Conservation (phyloP, 2,797 vertebrate genomes). For the Hydrophis major region DNA sequence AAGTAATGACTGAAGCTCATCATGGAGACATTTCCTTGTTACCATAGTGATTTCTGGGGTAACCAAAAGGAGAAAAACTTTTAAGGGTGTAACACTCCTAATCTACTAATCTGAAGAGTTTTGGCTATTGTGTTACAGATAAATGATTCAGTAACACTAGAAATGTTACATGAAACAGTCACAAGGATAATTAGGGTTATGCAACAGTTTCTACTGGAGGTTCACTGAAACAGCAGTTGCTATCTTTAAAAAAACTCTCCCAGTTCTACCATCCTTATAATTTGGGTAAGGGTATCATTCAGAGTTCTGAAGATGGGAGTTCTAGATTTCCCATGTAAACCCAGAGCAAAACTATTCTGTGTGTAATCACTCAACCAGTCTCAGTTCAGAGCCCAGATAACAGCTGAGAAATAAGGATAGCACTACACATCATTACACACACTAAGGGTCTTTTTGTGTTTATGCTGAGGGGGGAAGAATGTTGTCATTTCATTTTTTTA, state of each 20-base stretch:
- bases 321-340: conserved; percentile 15
- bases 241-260: neutral
- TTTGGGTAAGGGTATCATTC: neutral
- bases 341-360: conserved; percentile 6
- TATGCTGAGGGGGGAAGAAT: neutral
- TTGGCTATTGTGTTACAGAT: neutral
- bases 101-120: neutral
- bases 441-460: neutral
- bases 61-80: neutral
- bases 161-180: neutral
- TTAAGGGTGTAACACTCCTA: neutral
- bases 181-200: neutral
- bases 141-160: neutral
- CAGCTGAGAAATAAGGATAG: conserved; percentile 28
- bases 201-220: neutral
- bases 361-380: conserved; percentile 4
- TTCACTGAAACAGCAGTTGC: neutral
- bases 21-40: neutral
- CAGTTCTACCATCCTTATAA: neutral
- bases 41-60: neutral
- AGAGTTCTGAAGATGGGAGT: neutral
- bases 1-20: neutral
- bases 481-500: conserved; percentile 21
- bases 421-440: neutral
- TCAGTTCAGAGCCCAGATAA: conserved; percentile 23